phyloP scores from a whole-genome alignment of 2,113 vertebrate species.

The Pitta sordida region DNA sequence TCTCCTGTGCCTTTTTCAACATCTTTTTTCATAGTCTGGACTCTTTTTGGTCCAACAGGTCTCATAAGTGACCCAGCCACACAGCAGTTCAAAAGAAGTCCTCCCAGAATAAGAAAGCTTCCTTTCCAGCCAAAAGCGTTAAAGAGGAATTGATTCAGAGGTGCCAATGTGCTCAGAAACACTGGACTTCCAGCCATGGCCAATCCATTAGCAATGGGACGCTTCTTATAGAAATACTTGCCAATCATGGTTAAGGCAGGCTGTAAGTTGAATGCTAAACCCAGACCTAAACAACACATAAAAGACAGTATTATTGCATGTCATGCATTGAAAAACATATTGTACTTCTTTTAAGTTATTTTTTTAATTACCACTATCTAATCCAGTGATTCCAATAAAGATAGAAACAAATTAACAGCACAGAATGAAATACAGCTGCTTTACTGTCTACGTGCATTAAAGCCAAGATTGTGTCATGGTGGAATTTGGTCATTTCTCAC shows the following conservation, averaged over 20 bases:
- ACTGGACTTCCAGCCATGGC: conserved; percentile 98
- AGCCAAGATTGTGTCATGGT: not conserved
- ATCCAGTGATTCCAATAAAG: not conserved
- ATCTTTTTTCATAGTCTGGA: conserved; percentile 67
- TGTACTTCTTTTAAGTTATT: not conserved
- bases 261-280: conserved; percentile 96
- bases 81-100: conserved; percentile 89
- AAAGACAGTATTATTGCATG: conserved; percentile 31
- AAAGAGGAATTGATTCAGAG: conserved; percentile 94
- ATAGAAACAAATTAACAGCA: not conserved
- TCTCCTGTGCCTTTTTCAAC: conserved; percentile 45
- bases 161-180: conserved; percentile 92
- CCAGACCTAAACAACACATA: conserved; percentile 80
- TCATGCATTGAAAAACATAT: not conserved
- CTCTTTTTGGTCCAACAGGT: conserved; percentile 73
- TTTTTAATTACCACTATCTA: not conserved
- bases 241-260: conserved; percentile 96
- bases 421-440: not conserved
- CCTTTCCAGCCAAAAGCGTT: conserved; percentile 94
- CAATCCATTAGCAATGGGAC: conserved; percentile 91
- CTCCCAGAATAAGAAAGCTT: conserved; percentile 93
- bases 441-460: not conserved
- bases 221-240: conserved; percentile 91
- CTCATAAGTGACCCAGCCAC: conserved; percentile 95
- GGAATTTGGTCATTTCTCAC: not conserved